Conservation (phyloP, 2,113 vertebrate species). For the Lynx canadensis region DNA sequence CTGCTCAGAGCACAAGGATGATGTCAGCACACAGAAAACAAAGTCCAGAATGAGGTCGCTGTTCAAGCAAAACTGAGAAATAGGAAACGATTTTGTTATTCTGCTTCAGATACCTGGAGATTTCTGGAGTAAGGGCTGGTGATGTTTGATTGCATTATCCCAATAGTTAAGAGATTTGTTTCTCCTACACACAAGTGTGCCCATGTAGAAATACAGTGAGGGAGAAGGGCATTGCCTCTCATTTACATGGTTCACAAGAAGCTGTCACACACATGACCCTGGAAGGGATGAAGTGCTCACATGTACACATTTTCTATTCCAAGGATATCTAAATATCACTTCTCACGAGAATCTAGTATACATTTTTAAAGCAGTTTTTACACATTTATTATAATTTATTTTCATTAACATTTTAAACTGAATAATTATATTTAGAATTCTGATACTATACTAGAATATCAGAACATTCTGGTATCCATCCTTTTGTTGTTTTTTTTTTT, state of each 20-base stretch:
- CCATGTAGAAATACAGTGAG: background rate
- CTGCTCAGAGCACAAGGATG: conserved; percentile 23
- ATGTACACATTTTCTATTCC: background rate
- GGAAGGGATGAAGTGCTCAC: background rate
- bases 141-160: background rate
- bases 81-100: conserved; percentile 39
- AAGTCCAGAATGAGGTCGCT: conserved; percentile 50
- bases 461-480: background rate
- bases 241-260: background rate
- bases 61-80: conserved; percentile 50
- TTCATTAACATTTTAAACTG: background rate
- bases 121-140: background rate
- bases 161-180: background rate
- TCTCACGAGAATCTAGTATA: background rate
- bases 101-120: conserved; percentile 57
- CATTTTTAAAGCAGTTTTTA: background rate
- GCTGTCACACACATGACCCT: rapidly evolving
- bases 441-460: background rate
- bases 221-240: background rate
- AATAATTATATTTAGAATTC: background rate
- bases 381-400: background rate
- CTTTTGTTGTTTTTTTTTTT: background rate
- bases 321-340: background rate
- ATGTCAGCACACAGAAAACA: conserved; percentile 39
- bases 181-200: background rate